These are phyloP conservation scores for Protophormia terraenovae DNA, from an alignment of 2,888 invertebrate genomes.

Conservation along the genomic window DNA sequence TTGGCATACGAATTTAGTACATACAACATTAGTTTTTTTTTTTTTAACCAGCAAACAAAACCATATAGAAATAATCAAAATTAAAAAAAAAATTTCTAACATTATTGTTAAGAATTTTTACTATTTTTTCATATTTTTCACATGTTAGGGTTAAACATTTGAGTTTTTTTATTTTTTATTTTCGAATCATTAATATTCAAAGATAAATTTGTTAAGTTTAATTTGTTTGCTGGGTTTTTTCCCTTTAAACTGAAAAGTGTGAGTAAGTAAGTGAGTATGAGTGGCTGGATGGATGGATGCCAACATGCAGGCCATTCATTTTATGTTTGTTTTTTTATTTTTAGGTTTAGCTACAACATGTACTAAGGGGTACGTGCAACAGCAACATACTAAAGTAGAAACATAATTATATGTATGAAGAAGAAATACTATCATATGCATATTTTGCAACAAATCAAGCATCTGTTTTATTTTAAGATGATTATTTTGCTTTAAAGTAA, in stretches of 20 bases:
- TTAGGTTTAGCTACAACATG: constrained; percentile 7
- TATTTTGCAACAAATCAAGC: constrained; percentile 78
- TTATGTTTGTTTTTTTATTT: neutral
- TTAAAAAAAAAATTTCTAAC: no score
- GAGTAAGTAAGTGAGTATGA: neutral
- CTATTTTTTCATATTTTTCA: no score
- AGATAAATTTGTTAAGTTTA: no score
- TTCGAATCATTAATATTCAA: no score
- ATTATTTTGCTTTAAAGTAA: constrained; percentile 28
- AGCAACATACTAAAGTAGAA: constrained; percentile 59
- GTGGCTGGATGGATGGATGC: constrained; percentile 54
- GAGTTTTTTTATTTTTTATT: no score
- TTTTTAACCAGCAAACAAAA: no score
- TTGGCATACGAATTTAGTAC: constrained; percentile 2
- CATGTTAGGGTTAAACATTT: no score
- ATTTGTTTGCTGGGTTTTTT: no score
- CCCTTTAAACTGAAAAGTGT: neutral
- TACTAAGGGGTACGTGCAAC: constrained; percentile 48
- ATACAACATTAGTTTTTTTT: neutral
- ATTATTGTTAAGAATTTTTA: no score
- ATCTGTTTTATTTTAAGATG: constrained; percentile 64
- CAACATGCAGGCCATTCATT: constrained; percentile 53
- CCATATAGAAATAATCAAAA: no score
- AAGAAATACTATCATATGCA: constrained; percentile 70
- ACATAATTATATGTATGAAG: constrained; percentile 60